Conservation (phyloP, 2,797 vertebrate species). For the Micromesistius poutassou region DNA sequence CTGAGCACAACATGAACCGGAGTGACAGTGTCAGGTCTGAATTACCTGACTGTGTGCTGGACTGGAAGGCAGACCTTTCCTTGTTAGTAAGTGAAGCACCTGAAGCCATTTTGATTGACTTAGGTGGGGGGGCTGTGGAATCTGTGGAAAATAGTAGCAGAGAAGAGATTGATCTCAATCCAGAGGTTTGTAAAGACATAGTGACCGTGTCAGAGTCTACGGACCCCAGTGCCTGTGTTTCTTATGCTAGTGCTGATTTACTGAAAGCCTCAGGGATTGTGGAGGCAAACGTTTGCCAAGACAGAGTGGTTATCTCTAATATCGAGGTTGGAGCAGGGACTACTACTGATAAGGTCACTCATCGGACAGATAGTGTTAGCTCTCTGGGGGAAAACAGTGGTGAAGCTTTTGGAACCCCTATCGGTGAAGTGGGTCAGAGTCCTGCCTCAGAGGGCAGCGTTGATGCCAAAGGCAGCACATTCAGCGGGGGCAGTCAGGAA, state of each 20-base stretch:
- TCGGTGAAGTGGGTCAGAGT: constrained; percentile 36
- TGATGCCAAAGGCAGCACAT: constrained; percentile 36
- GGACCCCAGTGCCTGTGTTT: background rate
- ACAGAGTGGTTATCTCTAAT: background rate
- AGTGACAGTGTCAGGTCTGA: constrained; percentile 36
- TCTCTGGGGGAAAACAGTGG: background rate
- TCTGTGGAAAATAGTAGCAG: constrained; percentile 5
- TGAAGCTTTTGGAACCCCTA: constrained; percentile 23
- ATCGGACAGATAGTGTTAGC: background rate
- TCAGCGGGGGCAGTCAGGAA: constrained; percentile 56
- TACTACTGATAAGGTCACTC: constrained; percentile 2
- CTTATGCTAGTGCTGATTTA: constrained; percentile 14
- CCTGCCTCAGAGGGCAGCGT: constrained; percentile 33
- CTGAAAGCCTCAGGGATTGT: constrained; percentile 7
- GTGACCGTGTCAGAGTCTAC: constrained; percentile 17
- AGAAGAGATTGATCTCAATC: background rate
- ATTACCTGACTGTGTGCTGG: constrained; percentile 69
- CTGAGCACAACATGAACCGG: constrained; percentile 16
- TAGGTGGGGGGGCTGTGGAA: constrained; percentile 6
- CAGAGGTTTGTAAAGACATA: constrained; percentile 8
- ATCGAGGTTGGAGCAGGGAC: constrained; percentile 1
- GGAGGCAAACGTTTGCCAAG: constrained; percentile 14
- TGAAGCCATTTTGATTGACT: constrained; percentile 9
- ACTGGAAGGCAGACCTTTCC: constrained; percentile 52
- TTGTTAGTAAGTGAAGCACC: constrained; percentile 11